Evolutionary conservation across 2,113 vertebrate genomes (phyloP), one percentile per base, ranked within the genome.

Genomic region (Podocnemis expansa): DNA sequence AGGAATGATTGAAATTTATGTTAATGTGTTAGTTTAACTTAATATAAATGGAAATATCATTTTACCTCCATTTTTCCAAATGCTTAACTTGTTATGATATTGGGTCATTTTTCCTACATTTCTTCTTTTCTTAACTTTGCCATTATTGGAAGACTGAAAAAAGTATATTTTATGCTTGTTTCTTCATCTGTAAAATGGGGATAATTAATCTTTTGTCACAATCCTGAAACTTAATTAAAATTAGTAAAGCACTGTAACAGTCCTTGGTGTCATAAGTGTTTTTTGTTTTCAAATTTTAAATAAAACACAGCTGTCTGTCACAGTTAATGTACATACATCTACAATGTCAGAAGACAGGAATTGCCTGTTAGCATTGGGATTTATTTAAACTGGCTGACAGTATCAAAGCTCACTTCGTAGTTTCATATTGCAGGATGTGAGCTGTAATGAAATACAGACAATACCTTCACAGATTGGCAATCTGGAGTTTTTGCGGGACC

Each of bases 391-490:
- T 75, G 83, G 10, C 89, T 89, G 89, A 31, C 83, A 89, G 56
- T 82, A 63, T 75, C 49, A 88, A 80, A 91, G 81, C 56, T 92
- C 82, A 27, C 56, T 90, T 93, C 94, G n/a, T 93, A 29, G 85
- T 51, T 34, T 91, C 95, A 91, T 92, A 55, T 95, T 96, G 83
- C 95, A 99, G 99, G 99, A 99, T 87, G 99, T 99, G 78, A 99
- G 99, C 98, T 99, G 99, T 96, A 99, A 99, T 93, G 99, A 99
- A 98, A 99, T 99, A 98, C 99, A 99, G 97, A 99, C 98, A 83
- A 95, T 99, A 92, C 99, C 99, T 80, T 97, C 98, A n/a, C 99
- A 99, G 96, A 98, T 99, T 78, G 99, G 99, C 93, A 98, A 97
- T 95, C 96, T 99, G 96, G 99, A 99, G 94, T 97, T 98, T 52